phyloP scores from a whole-genome alignment of 1,140 invertebrate genomes.

The Drosophila pandora region DNA sequence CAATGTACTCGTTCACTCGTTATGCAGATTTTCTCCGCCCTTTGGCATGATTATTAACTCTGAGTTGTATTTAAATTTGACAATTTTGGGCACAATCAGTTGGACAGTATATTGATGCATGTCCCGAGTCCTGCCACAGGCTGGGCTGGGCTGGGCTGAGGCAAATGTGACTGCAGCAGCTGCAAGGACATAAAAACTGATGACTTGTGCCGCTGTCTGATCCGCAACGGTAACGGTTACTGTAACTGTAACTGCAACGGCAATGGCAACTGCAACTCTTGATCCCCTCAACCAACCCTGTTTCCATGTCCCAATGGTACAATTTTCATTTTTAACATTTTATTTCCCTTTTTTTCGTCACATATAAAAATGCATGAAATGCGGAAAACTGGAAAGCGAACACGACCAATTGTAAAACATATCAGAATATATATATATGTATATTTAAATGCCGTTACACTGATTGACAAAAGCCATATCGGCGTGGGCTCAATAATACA shows the following conservation, averaged over 20 bases:
- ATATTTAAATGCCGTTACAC: slow-evolving; percentile 75
- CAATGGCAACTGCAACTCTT: not conserved
- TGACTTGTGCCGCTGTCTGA: slow-evolving; percentile 76
- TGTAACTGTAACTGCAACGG: slow-evolving; percentile 5
- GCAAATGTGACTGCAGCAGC: slow-evolving; percentile 59
- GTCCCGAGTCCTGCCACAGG: slow-evolving; percentile 18
- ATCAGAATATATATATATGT: slow-evolving; percentile 30
- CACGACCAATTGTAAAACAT: slow-evolving; percentile 22
- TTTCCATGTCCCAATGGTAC: slow-evolving; percentile 59
- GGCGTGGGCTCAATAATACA: slow-evolving; percentile 29
- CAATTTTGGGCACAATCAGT: slow-evolving; percentile 39
- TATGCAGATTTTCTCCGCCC: slow-evolving; percentile 6
- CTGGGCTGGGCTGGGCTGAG: slow-evolving; percentile 1
- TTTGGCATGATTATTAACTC: slow-evolving; percentile 46
- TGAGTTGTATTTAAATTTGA: slow-evolving; percentile 42
- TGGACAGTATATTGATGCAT: slow-evolving; percentile 25
- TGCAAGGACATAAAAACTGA: slow-evolving; percentile 68
- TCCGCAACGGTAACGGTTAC: slow-evolving; percentile 19
- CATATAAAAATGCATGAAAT: slow-evolving; percentile 70
- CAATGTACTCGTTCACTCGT: too few relatives aligned
- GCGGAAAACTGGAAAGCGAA: slow-evolving; percentile 21
- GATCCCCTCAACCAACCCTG: slow-evolving; percentile 12
- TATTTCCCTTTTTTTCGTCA: slow-evolving; percentile 29
- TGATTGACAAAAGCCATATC: slow-evolving; percentile 76
- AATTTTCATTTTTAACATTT: slow-evolving; percentile 49